Percentiles rank a stretch among this genome's conserved stretches.
Conservation (phyloP, 2,888 invertebrate genomes). For the Heliconius ismenius region DNA sequence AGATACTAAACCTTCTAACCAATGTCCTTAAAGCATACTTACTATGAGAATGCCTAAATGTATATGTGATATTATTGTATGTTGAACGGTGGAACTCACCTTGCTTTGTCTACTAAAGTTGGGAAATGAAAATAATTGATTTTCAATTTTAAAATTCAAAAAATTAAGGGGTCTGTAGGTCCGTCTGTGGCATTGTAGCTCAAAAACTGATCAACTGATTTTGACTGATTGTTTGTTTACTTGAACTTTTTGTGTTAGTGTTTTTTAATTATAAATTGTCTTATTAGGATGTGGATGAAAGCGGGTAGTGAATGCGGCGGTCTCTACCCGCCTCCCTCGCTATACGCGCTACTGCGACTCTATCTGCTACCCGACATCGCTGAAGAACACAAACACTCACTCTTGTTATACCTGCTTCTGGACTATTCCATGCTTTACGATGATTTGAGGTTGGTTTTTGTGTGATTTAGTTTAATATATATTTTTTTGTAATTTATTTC, state of each 20-base stretch:
- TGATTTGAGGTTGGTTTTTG: conserved; percentile 73
- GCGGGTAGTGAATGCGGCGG: conserved; percentile 83
- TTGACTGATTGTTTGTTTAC: neutral
- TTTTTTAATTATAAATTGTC: too few species aligned
- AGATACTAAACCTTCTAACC: neutral
- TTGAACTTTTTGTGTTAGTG: neutral
- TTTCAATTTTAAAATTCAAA: too few species aligned
- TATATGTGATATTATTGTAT: neutral
- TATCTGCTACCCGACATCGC: conserved; percentile 86
- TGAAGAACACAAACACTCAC: conserved; percentile 87
- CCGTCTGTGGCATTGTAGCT: neutral
- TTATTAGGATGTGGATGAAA: conserved; percentile 84
- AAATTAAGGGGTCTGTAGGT: too few species aligned
- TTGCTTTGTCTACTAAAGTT: neutral
- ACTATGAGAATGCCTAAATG: too few species aligned
- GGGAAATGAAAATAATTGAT: neutral
- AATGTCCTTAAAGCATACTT: neutral
- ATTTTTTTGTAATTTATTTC: neutral
- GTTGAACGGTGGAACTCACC: neutral
- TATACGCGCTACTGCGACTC: conserved; percentile 88
- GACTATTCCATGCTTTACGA: conserved; percentile 89
- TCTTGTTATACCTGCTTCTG: conserved; percentile 90
- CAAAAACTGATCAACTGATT: neutral
- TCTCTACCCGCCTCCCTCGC: conserved; percentile 91
- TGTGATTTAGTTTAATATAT: neutral